Conservation (phyloP, 2,888 invertebrate genomes). For the Neoascia interrupta region DNA sequence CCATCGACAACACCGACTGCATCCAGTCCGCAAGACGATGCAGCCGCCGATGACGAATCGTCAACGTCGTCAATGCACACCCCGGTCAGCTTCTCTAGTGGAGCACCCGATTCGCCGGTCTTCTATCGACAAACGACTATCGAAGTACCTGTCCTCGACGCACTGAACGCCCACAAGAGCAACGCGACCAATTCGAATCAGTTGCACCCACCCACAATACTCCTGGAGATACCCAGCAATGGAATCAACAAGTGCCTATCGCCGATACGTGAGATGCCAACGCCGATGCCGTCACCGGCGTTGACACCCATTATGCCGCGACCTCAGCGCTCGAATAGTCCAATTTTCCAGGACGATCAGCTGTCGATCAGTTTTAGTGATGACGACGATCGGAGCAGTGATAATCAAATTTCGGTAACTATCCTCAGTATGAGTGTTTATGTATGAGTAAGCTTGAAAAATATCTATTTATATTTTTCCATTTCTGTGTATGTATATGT, state of each 20-base stretch:
- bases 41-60: constrained; percentile 85
- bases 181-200: constrained; percentile 81
- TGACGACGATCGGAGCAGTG: constrained; percentile 78
- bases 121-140: constrained; percentile 80
- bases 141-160: constrained; percentile 85
- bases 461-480: constrained; percentile 5
- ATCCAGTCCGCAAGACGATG: constrained; percentile 87
- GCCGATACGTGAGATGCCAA: constrained; percentile 88
- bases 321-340: constrained; percentile 74
- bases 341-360: constrained; percentile 74
- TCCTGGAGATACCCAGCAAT: constrained; percentile 86
- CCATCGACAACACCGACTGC: constrained; percentile 87
- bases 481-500: constrained; percentile 39
- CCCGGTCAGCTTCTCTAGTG: constrained; percentile 83
- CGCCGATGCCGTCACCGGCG: constrained; percentile 86
- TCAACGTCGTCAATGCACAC: constrained; percentile 85
- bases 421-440: constrained; percentile 35
- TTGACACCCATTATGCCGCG: constrained; percentile 84
- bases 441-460: constrained; percentile 53
- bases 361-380: constrained; percentile 78
- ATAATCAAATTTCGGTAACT: constrained; percentile 73
- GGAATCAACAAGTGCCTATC: constrained; percentile 88
- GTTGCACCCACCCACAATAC: constrained; percentile 87
- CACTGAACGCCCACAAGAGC: constrained; percentile 84
- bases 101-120: constrained; percentile 84